Evolutionary conservation across 2,797 vertebrate genomes (phyloP).

Genomic region (Sphenopsis melanotis): DNA sequence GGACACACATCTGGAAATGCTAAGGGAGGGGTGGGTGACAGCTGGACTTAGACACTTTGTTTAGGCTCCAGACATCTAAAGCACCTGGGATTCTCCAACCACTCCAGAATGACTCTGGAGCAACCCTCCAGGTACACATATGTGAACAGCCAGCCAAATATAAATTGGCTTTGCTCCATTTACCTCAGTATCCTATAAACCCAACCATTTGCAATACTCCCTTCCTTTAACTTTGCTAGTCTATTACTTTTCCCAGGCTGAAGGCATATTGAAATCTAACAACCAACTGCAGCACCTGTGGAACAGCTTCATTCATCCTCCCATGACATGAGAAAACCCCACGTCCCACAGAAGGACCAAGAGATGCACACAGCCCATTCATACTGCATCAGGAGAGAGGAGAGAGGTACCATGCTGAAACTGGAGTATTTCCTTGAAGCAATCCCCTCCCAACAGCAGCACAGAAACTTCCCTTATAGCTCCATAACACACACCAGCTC

Average conservation of each 20-base stretch:
- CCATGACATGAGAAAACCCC: neutral
- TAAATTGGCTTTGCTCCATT: neutral
- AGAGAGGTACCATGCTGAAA: too few species aligned
- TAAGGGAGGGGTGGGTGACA: neutral
- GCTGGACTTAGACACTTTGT: neutral
- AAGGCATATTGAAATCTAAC: neutral
- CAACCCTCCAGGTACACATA: neutral
- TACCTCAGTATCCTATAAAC: neutral
- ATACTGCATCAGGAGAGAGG: neutral
- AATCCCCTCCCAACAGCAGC: neutral
- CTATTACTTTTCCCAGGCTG: neutral
- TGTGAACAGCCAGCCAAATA: neutral
- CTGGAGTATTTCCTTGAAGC: neutral
- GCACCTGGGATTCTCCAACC: neutral
- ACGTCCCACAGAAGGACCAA: fast-evolving
- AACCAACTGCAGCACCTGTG: neutral
- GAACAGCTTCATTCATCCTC: neutral
- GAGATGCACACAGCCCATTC: neutral
- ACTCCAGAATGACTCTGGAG: neutral
- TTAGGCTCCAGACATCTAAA: neutral
- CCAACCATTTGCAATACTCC: neutral
- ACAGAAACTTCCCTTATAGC: neutral
- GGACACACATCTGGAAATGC: neutral
- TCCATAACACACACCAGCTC: neutral
- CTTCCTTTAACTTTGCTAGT: neutral